Percentiles rank a stretch among this genome's conserved stretches.
Conservation (phyloP, 2,797 vertebrate species). For the Xiphophorus birchmanni region DNA sequence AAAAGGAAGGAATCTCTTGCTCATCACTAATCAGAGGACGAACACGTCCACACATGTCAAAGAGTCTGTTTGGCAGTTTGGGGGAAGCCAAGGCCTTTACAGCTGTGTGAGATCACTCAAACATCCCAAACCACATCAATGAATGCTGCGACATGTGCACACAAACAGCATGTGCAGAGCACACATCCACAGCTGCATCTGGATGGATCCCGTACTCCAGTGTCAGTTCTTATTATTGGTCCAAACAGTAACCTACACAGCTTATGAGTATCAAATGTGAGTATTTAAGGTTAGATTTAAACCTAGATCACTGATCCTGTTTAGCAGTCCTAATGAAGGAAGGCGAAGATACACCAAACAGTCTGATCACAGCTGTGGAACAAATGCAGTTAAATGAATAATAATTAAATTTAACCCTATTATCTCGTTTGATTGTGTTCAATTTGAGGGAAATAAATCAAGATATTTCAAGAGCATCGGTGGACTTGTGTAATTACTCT, state of each 20-base stretch:
- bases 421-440: slow-evolving; percentile 35
- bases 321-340: neutral
- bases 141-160: slow-evolving; percentile 21
- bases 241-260: slow-evolving; percentile 9
- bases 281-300: slow-evolving; percentile 1
- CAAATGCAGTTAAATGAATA: neutral
- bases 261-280: slow-evolving; percentile 10
- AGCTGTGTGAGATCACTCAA: slow-evolving; percentile 45
- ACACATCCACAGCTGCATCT: slow-evolving; percentile 37
- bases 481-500: slow-evolving; percentile 59
- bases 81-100: slow-evolving; percentile 16
- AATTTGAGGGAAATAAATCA: slow-evolving; percentile 45
- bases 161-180: neutral
- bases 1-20: neutral
- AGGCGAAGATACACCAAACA: neutral
- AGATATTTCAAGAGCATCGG: slow-evolving; percentile 47
- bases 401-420: neutral
- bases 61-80: slow-evolving; percentile 16
- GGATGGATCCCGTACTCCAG: slow-evolving; percentile 15
- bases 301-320: neutral
- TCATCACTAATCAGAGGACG: neutral
- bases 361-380: neutral
- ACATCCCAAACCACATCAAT: slow-evolving; percentile 46
- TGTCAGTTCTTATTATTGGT: slow-evolving; percentile 7
- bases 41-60: slow-evolving; percentile 19